phyloP scores from a whole-genome alignment of 2,113 vertebrate genomes.

The Cynoglossus semilaevis region DNA sequence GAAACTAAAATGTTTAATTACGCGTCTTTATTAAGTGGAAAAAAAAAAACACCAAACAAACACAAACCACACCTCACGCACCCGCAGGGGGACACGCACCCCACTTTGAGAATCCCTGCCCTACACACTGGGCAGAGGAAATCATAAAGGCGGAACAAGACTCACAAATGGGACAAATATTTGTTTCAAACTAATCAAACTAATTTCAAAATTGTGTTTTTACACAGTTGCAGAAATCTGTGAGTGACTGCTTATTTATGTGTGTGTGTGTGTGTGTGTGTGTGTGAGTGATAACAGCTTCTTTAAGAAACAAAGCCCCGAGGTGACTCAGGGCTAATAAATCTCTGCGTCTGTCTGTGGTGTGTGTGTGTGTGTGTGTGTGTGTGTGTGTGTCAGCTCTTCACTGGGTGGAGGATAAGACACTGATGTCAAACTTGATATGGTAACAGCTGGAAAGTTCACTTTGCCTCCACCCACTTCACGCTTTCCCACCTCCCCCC shows the following conservation, averaged over 20 bases:
- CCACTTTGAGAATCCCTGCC: too few species aligned
- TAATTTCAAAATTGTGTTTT: neutral
- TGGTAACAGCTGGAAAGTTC: constrained; percentile 66
- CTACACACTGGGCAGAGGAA: too few species aligned
- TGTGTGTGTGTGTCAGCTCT: constrained; percentile 36
- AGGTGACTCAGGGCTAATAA: constrained; percentile 41
- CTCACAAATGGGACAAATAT: too few species aligned
- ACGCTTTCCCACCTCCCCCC: constrained; percentile 20
- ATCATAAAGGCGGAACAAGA: too few species aligned
- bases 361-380: constrained; percentile 55
- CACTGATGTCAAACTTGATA: constrained; percentile 68
- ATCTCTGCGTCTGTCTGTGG: constrained; percentile 35
- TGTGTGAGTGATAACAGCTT: constrained; percentile 22
- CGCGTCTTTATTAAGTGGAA: too few species aligned
- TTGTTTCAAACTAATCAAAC: too few species aligned
- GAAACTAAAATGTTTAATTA: too few species aligned
- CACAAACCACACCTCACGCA: too few species aligned
- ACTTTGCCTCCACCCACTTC: constrained; percentile 32
- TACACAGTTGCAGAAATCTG: neutral
- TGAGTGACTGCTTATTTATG: neutral
- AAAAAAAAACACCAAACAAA: too few species aligned
- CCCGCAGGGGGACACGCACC: too few species aligned
- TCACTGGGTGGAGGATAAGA: constrained; percentile 42
- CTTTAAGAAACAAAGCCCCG: constrained; percentile 33
- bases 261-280: neutral